Evolutionary conservation across 2,888 invertebrate species (phyloP), one percentile per base, ranked within the genome.

Genomic region (Desoria tigrina): DNA sequence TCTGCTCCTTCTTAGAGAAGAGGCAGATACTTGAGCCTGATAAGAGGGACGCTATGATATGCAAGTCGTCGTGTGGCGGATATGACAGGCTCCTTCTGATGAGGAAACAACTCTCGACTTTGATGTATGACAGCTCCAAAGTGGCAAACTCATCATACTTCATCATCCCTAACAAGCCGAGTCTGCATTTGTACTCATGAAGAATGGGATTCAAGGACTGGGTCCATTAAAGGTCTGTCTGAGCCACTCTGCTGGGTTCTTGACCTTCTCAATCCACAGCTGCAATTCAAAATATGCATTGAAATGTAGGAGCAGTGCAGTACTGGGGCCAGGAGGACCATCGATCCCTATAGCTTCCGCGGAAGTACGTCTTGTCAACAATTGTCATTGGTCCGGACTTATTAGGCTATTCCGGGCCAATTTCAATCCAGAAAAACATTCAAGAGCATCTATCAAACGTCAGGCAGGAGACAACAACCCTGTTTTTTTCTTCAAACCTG

Each of bases 161-260:
- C 45, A 45, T 45, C n/a, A 4, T 32, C 6, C 4, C 6, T 4
- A 32, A 32, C 32, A 32, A 32, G 6, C 32, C n/a, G n/a, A 32
- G 32, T 32, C 32, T 32, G 28, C 60, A 45, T 45, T 45, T 11
- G 9, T n/a, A 45, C 32, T 32, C 4, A n/a, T n/a, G 45, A 45
- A 45, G 18, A 51, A 58, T 27, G 61, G 50, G 37, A 59, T 63
- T 11, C 71, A 71, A 71, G 71, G 71, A 66, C 69, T 59, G 39
- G 37, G 56, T 65, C 68, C 71, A 66, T 71, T 65, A 68, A 71
- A 71, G 71, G 71, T 58, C 63, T 68, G 68, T 68, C 65, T 68
- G 65, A 67, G 64, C 63, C 28, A 61, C 68, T 66, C 63, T 64
- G 58, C 70, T 65, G 63, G 73, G 70, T 73, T 73, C 73, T 71